Conservation (phyloP, 2,113 vertebrate species). For the Mormyrus iriodes region DNA sequence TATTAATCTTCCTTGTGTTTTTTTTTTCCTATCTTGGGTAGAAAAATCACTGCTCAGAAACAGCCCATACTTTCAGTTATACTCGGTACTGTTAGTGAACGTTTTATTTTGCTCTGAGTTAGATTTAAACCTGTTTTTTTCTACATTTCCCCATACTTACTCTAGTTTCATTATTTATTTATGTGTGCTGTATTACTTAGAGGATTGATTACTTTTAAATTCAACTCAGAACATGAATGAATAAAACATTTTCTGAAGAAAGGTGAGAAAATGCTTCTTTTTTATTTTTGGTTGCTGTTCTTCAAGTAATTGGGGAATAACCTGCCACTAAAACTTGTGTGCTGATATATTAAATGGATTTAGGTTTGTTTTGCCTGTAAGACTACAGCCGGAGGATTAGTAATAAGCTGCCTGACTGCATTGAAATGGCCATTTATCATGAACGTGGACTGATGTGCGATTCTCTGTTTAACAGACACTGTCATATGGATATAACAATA, state of each 20-base stretch:
- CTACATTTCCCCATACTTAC: neutral
- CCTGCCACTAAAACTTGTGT: neutral
- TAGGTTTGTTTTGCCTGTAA: neutral
- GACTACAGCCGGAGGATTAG: neutral
- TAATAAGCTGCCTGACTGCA: neutral
- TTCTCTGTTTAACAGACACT: slow-evolving; percentile 41
- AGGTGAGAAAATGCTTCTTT: neutral
- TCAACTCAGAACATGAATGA: slow-evolving; percentile 4
- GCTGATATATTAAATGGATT: neutral
- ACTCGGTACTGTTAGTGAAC: slow-evolving; percentile 54
- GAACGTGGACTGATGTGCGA: slow-evolving; percentile 45
- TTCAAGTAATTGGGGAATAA: neutral
- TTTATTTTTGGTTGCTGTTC: neutral
- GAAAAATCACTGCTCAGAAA: slow-evolving; percentile 52
- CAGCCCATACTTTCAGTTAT: slow-evolving; percentile 50
- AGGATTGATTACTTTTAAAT: slow-evolving; percentile 6
- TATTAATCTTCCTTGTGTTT: slow-evolving; percentile 54
- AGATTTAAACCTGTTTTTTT: slow-evolving; percentile 54
- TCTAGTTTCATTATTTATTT: slow-evolving; percentile 5
- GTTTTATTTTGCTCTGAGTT: slow-evolving; percentile 51
- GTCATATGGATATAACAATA: slow-evolving; percentile 42
- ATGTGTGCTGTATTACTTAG: neutral
- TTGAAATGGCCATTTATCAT: slow-evolving; percentile 61
- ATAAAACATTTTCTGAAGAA: neutral
- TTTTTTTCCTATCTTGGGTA: slow-evolving; percentile 20